Evolutionary conservation across 2,888 invertebrate species (phyloP), one percentile per base, ranked within the genome.

Genomic region (Chymomyza amoena): DNA sequence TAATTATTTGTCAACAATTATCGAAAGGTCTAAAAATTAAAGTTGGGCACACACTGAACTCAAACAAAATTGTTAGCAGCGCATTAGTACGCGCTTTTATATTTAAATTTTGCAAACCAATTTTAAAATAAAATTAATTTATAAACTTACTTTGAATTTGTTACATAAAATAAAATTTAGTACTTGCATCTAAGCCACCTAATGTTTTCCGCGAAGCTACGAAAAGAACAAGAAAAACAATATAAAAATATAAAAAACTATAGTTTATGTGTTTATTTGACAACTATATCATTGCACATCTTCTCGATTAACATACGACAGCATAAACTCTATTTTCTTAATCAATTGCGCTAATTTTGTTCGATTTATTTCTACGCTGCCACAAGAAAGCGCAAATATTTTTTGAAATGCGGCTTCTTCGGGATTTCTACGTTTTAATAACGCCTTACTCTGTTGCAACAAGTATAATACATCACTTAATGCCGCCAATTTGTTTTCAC

Each of bases 261-360:
- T 7, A 32, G 7, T 54, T 54, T 16, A 15, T 54, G 4, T 6
- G 13, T 54, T 45, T 64, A 51, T 45, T 70, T 81, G 75, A 64
- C 70, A 52, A 20, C 13, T 39, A 70, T 64, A 25, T 84, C 74
- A 81, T 15, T 64, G 64, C 18, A 50, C 36, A 18, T 81, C 62
- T 9, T 83, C 83, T 39, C 76, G 69, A 9, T 57, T 25, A 7
- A 82, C 88, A 72, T 87, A 96, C 0, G 95, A 94, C 71, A 96
- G 90, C 91, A 95, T 95, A 91, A 94, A 96, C 87, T 96, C 95
- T 1, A 96, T 85, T 92, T 96, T 96, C 86, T 94, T 95, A 0
- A 93, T 87, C 76, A 93, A 91, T 69, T 93, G 92, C 76, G 93
- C 93, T 7, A 95, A 83, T 89, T 93, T 93, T 60, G 91, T 92